Evolutionary conservation across 2,797 vertebrate genomes (phyloP), one percentile per base, ranked within the genome.

Genomic region (Taenioides sp.): DNA sequence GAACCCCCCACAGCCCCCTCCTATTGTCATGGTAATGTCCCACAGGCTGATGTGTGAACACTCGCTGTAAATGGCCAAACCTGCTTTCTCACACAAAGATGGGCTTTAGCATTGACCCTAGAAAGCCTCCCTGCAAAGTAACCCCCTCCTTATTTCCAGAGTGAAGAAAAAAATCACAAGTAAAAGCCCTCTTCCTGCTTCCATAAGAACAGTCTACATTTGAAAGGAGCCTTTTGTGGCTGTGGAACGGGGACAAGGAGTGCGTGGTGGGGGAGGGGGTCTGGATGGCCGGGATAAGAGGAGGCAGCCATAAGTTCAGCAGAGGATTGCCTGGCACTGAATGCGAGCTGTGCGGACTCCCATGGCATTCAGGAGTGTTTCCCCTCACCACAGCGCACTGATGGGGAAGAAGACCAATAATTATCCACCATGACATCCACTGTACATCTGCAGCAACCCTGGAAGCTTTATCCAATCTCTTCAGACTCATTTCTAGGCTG

Each of bases 11-110:
- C 84, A 60, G 34, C 72, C 83, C 76, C 76, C 72, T 66, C 52
- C 74, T 74, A 91, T 95, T 95, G 93, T 95, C 80, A 95, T 95
- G 94, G 87, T 93, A 93, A 94, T 94, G 69, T 79, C 76, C 83
- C 84, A 80, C 85, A 93, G 91, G 90, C 91, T 83, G 79, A 92
- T 86, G 87, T 93, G 91, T 92, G 91, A 93, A 91, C 88, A 86
- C 88, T 92, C 83, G 84, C 87, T 89, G 92, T 92, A 91, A 91
- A 93, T 89, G 85, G 87, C 81, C 59, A 58, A 77, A 85, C 78
- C 82, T 81, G 80, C 85, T 89, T 88, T 90, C 89, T 79, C 88
- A 88, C 88, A 93, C 92, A 93, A 92, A 92, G 88, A 88, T 85
- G 55, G 79, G 83, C 87, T 92, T 92, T 88, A 91, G 87, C 91